These are phyloP conservation scores for Capricornis sumatraensis DNA, from an alignment of 2,113 vertebrate genomes.

Conservation along the genomic window DNA sequence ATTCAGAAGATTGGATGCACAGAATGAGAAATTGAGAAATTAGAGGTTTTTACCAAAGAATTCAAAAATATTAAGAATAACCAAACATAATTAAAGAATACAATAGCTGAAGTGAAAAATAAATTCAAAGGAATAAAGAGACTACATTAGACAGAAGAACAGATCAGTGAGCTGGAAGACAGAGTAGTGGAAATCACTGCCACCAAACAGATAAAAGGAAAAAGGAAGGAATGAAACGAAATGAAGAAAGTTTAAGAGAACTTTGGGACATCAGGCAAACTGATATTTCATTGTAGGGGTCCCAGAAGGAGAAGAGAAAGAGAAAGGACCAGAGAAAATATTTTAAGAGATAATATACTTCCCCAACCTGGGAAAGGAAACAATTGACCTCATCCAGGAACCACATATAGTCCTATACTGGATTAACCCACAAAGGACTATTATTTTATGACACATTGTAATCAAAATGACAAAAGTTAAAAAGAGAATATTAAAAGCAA, in stretches of 20 bases:
- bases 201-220: not conserved
- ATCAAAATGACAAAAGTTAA: not conserved
- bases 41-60: not conserved
- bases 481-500: not conserved
- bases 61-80: not conserved
- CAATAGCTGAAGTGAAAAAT: not conserved
- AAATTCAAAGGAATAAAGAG: not conserved
- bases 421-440: not conserved
- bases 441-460: not conserved
- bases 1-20: not conserved
- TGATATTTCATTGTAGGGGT: not conserved
- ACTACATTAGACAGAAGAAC: not conserved
- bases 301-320: not conserved
- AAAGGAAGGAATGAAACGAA: not conserved
- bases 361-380: not conserved
- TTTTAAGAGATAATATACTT: not conserved
- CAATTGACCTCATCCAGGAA: not conserved
- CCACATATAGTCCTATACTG: not conserved
- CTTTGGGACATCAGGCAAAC: not conserved
- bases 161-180: not conserved
- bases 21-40: not conserved
- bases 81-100: not conserved
- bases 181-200: not conserved
- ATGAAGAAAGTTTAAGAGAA: not conserved
- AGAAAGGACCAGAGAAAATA: not conserved